phyloP scores from a whole-genome alignment of 64 coral and sea anemone genomes.

The Pocillopora verrucosa region DNA sequence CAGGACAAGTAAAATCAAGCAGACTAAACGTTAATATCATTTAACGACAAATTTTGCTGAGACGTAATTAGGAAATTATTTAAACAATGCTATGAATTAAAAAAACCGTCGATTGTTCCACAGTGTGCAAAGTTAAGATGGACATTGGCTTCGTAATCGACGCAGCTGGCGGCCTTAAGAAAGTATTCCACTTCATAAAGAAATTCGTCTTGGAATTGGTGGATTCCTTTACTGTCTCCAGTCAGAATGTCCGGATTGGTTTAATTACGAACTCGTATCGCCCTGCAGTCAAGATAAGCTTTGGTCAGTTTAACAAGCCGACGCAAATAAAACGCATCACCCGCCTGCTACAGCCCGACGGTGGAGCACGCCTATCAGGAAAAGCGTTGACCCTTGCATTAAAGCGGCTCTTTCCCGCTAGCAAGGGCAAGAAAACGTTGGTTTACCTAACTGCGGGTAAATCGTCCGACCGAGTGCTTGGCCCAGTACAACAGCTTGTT shows the following conservation, averaged over 20 bases:
- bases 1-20: no score
- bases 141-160: slow-evolving; percentile 29
- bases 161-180: not conserved
- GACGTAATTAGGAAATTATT: not conserved
- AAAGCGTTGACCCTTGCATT: not conserved
- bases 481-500: slow-evolving; percentile 37
- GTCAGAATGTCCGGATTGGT: slow-evolving; percentile 9
- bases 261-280: not conserved
- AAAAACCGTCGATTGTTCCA: not conserved
- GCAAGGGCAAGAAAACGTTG: slow-evolving; percentile 41
- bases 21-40: no score
- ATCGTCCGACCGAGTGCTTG: slow-evolving; percentile 26
- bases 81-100: not conserved
- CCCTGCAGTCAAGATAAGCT: slow-evolving; percentile 11
- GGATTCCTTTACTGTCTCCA: slow-evolving; percentile 25
- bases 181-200: not conserved
- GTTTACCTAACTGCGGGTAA: not conserved
- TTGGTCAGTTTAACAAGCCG: slow-evolving; percentile 31
- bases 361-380: not conserved
- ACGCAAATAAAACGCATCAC: slow-evolving; percentile 3
- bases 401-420: not conserved
- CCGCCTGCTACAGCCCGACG: not conserved
- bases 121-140: slow-evolving; percentile 20
- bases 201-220: slow-evolving; percentile 11
- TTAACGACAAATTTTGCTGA: no score